Evolutionary conservation across 2,797 vertebrate genomes (phyloP), one percentile per base, ranked within the genome.

Genomic region (Hyperoplus immaculatus): DNA sequence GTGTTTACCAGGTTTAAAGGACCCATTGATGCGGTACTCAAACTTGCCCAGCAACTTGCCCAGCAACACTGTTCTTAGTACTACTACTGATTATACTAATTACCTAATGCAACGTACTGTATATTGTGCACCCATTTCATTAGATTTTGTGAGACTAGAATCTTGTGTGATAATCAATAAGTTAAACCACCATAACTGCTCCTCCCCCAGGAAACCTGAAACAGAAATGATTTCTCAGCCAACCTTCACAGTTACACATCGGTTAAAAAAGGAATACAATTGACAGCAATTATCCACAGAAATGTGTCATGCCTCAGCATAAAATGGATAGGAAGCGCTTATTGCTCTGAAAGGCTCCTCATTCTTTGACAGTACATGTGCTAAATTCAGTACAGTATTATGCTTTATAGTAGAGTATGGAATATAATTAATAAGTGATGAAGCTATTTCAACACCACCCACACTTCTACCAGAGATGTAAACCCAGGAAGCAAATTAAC

Each of bases 271-370:
- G 14, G 18, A 69, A 51, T 66, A 9, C 61, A 68, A 51, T 21
- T 72, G 62, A 41, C n/a, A 7, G 4, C 5, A 54, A 29, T n/a
- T 65, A 65, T 57, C 62, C 63, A 59, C 11, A 49, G 18, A 75
- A 51, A 75, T 77, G 10, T 38, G 45, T 53, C 51, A 38, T n/a
- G 50, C 11, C 55, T 85, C 72, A 70, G 82, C 78, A 78, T 60
- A 66, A 77, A 81, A 63, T 54, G 14, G 43, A 73, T 42, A 36
- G 38, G 18, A n/a, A 55, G 49, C 65, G 53, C 45, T 79, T 16
- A 46, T 42, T 72, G 56, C 39, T 42, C 15, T 46, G 12, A 56
- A 36, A 54, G n/a, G 12, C 16, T 47, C 75, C 63, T 81, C 75
- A 69, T 63, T 57, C 55, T 70, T 5, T 60, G 58, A 39, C 29